Evolutionary conservation across 2,888 invertebrate genomes (phyloP), one percentile per base, ranked within the genome.

Genomic region (Clivina fossor): DNA sequence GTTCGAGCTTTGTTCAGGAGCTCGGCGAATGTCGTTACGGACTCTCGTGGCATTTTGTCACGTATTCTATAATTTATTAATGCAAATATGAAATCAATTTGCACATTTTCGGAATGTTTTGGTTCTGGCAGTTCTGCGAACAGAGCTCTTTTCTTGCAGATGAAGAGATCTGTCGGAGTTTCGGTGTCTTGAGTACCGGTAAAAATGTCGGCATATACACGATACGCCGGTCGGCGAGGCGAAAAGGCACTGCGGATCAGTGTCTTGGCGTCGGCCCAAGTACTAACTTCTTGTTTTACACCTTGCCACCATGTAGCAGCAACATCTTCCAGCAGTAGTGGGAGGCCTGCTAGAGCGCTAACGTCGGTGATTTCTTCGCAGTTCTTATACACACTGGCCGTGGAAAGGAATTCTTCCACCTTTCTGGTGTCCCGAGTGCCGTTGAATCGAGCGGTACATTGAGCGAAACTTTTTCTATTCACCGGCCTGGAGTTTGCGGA

Each of bases 31-130:
- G 43, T 9, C n/a, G n/a, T n/a, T 26, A 8, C 24, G 20, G 53
- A 44, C 8, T 46, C 47, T 9, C 37, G 28, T 4, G 30, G 9
- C 2, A 15, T 38, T 13, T 57, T 51, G 30, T 44, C 49, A 19
- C 43, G n/a, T 8, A 20, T 37, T n/a, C 32, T 35, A 41, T 50
- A 16, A 22, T 53, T 56, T 2, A 58, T 28, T 11, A 62, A 38
- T 2, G 61, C 61, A 46, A 58, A 62, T 2, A 62, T 44, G 15
- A 62, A 33, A 18, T 61, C 63, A 8, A 62, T 8, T 46, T 62
- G 58, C 16, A 57, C 57, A 4, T 49, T 58, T 44, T 61, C 62
- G 26, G 59, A 57, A 28, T 58, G 58, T 5, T 57, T 22, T 16
- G 48, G 38, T 5, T 26, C 8, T 11, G 62, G 60, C 18, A 62